phyloP scores from a whole-genome alignment of 2,113 vertebrate species.

The Aldabrachelys gigantea region DNA sequence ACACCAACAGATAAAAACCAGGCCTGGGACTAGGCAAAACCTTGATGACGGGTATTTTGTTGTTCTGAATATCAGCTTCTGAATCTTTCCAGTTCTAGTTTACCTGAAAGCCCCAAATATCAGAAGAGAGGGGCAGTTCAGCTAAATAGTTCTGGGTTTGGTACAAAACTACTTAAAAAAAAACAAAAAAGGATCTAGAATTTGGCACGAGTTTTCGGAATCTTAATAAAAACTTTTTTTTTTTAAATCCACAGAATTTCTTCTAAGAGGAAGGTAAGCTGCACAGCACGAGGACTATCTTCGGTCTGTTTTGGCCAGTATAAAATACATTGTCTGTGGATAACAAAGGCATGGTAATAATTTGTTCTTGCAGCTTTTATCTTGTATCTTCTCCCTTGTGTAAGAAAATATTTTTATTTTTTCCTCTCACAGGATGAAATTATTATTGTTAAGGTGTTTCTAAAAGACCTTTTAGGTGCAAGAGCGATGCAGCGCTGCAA shows the following conservation, averaged over 20 bases:
- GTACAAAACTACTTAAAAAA: not conserved
- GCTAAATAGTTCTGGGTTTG: constrained; percentile 1
- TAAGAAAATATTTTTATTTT: not conserved
- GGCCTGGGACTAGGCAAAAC: not conserved
- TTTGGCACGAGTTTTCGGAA: not conserved
- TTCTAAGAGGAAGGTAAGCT: constrained; percentile 30
- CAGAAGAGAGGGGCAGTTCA: not conserved
- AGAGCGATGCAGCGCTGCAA: not conserved
- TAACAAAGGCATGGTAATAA: constrained; percentile 42
- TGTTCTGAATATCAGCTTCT: not conserved
- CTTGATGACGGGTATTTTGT: not conserved
- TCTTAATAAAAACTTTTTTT: not conserved
- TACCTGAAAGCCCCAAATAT: not conserved
- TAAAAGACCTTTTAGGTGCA: not conserved
- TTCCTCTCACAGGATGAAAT: constrained; percentile 28
- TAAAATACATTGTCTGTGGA: constrained; percentile 43
- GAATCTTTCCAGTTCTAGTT: not conserved
- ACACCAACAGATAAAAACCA: not conserved
- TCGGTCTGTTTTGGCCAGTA: constrained; percentile 40
- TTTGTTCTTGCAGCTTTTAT: constrained; percentile 59
- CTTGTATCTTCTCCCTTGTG: constrained; percentile 48
- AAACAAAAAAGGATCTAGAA: constrained; percentile 18
- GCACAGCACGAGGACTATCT: constrained; percentile 42
- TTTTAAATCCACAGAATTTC: not conserved
- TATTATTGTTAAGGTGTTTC: constrained; percentile 3